A percentile compares a stretch with the other conserved stretches of the same genome.
Evolutionary conservation across 2,888 invertebrate species (phyloP).

Genomic region (Cryptocheilus praepositus): DNA sequence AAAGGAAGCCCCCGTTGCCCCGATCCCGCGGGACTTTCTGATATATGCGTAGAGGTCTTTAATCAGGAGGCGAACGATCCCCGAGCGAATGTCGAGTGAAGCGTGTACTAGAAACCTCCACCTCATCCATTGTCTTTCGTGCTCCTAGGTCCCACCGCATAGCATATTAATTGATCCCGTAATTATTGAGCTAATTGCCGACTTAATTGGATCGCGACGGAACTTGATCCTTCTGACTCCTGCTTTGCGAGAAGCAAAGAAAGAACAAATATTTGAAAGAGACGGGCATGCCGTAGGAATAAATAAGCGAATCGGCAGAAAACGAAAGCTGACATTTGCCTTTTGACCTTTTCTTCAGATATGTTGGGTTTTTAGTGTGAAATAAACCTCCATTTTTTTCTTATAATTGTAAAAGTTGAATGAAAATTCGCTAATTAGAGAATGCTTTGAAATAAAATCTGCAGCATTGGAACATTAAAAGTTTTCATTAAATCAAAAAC

Average conservation of each 20-base stretch:
- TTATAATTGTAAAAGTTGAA: no score
- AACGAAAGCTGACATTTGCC: no score
- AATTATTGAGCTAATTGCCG: conserved; percentile 68
- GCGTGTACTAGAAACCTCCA: no score
- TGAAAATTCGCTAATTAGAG: no score
- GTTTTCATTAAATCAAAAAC: no score
- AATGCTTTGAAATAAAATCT: no score
- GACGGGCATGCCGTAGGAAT: not conserved
- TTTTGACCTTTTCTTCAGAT: no score
- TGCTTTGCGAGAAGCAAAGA: conserved; percentile 9
- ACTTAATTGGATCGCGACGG: conserved; percentile 59
- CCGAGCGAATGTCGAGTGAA: no score
- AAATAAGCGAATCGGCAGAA: not conserved
- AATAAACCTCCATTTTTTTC: no score
- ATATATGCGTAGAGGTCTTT: not conserved
- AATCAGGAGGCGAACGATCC: no score
- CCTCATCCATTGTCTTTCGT: not conserved
- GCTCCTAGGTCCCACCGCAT: conserved; percentile 32
- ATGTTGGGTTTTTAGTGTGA: no score
- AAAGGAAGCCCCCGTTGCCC: conserved; percentile 34
- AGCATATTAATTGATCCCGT: conserved; percentile 62
- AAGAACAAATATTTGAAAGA: conserved; percentile 1
- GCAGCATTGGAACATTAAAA: no score
- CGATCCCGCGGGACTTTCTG: conserved; percentile 25
- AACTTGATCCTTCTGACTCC: not conserved